Base-by-base conservation (phyloP, 2,888 invertebrate species). In the Eristalis tenax region DNA sequence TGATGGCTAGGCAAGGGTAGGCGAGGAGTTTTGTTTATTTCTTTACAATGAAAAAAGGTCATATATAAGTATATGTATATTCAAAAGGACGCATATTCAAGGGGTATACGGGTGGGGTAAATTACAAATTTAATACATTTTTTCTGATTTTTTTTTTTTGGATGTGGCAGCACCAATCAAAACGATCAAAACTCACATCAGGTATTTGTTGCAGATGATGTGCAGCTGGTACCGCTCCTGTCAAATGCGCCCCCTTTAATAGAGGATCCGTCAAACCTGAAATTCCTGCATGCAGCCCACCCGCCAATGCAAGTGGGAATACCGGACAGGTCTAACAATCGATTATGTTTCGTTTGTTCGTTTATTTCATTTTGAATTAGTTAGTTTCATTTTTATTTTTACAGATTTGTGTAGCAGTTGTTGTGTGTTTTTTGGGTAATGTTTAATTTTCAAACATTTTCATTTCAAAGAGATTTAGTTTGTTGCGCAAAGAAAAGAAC, bases 261-360 rank as follows among this genome's bases (percentile, higher is more conserved):
- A 93, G 91, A 91, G 93, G 93, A 92, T 93, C 93, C 91, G 93
- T 91, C 90, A 93, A 91, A 92, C 93, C 93, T 91, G 93, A 93
- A 90, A 93, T 91, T 91, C 93, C 93, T 91, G 93, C 93, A 91
- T 93, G 93, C 90, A 93, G 92, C 91, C 93, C 93, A 92, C 93
- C 93, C 90, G 93, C 93, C 91, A 93, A 91, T 89, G 93, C 93
- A 90, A 93, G 92, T 92, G 93, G 93, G 93, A 93, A 93, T 90
- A 93, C 92, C 92, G 93, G 93, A 91, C 93, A 93, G 91, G 93
- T 92, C 93, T 88, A 69, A 83, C 64, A 59, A 50, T 50, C 50
- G 50, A 8, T 50, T 50, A 63, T 43, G 18, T 71, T 65, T 57
- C 50, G 59, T 59, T 28, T 71, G 38, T 74, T 65, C 57, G 63